These are phyloP conservation scores for Palythoa caribaeorum DNA, from an alignment of 92 coral and sea anemone genomes.

Conservation along the genomic window DNA sequence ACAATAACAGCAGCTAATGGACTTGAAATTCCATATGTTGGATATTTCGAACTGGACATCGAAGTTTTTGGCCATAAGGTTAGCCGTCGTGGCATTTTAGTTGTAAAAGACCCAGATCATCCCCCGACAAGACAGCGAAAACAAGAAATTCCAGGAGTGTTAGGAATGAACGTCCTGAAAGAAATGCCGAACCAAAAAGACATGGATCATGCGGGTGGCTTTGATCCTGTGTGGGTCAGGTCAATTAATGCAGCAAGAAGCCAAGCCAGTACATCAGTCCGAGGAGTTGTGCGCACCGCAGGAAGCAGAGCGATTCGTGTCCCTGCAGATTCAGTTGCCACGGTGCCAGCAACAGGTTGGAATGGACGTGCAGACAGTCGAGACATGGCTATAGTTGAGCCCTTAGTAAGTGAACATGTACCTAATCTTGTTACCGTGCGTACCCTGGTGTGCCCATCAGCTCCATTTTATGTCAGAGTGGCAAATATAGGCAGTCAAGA, in stretches of 20 bases:
- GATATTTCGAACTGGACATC: conserved; percentile 61
- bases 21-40: conserved; percentile 61
- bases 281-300: conserved; percentile 64
- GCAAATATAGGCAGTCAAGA: conserved; percentile 66
- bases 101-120: conserved; percentile 64
- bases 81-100: conserved; percentile 65
- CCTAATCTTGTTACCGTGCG: conserved; percentile 58
- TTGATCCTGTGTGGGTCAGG: conserved; percentile 49
- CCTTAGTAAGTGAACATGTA: conserved; percentile 37
- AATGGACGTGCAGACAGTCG: background rate
- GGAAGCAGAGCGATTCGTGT: conserved; percentile 54
- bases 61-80: conserved; percentile 64
- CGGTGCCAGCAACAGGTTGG: conserved; percentile 64
- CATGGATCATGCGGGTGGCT: background rate
- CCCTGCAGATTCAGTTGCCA: conserved; percentile 70
- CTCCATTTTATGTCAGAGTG: conserved; percentile 65
- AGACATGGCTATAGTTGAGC: conserved; percentile 64
- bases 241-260: conserved; percentile 43
- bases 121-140: conserved; percentile 56
- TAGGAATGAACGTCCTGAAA: conserved; percentile 77
- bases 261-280: conserved; percentile 25
- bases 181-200: conserved; percentile 35
- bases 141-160: conserved; percentile 66
- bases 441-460: conserved; percentile 50
- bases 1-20: conserved; percentile 72